Conservation (phyloP, 2,888 invertebrate species). For the Apamea monoglypha region DNA sequence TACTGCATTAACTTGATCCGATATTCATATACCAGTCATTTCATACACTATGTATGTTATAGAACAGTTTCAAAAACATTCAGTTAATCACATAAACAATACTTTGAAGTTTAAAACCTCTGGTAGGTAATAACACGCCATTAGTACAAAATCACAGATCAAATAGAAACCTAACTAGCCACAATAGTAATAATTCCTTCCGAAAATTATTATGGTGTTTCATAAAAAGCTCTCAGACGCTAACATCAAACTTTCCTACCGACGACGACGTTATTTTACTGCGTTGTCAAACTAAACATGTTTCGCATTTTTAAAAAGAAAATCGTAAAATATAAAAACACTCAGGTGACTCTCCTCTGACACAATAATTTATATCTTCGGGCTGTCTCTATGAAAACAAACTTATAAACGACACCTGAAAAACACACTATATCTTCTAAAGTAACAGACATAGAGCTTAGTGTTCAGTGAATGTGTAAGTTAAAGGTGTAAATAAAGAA, state of each 20-base stretch:
- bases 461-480: constrained; percentile 1
- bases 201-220: constrained; percentile 45
- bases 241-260: constrained; percentile 62
- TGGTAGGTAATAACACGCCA: constrained; percentile 5
- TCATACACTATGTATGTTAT: not conserved
- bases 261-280: constrained; percentile 66
- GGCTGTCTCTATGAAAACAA: constrained; percentile 62
- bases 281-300: constrained; percentile 73
- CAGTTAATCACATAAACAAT: not conserved
- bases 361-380: constrained; percentile 78
- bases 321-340: constrained; percentile 77
- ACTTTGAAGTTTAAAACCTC: constrained; percentile 30
- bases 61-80: constrained; percentile 18
- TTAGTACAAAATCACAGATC: constrained; percentile 42
- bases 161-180: constrained; percentile 30
- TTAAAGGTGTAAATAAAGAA: constrained; percentile 21
- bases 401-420: constrained; percentile 11
- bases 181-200: constrained; percentile 57
- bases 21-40: not conserved
- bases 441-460: constrained; percentile 1
- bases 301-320: constrained; percentile 75
- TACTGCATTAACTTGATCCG: not conserved
- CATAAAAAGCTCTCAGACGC: constrained; percentile 63
- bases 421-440: constrained; percentile 7
- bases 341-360: constrained; percentile 80